phyloP scores from a whole-genome alignment of 2,888 invertebrate genomes.

The Octodonta nipae region DNA sequence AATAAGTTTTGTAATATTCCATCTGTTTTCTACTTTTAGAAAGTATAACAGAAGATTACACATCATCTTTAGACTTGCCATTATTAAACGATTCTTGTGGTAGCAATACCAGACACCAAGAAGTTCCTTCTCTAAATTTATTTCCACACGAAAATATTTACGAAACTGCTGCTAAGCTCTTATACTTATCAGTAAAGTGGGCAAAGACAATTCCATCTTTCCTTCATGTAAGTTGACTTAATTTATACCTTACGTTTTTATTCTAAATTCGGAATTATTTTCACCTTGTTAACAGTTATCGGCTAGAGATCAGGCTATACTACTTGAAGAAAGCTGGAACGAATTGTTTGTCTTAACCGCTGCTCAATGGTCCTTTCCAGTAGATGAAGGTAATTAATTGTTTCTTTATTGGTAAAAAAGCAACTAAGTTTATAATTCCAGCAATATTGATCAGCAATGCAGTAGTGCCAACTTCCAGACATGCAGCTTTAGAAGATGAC shows the following conservation, averaged over 20 bases:
- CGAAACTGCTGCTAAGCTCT: slow-evolving; percentile 60
- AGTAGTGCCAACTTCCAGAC: slow-evolving; percentile 40
- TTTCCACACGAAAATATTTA: slow-evolving; percentile 47
- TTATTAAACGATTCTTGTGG: slow-evolving; percentile 20
- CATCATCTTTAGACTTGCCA: no score
- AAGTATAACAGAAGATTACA: no score
- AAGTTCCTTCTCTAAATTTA: slow-evolving; percentile 37
- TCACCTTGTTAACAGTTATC: no score
- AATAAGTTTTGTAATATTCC: no score
- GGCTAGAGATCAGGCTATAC: slow-evolving; percentile 55
- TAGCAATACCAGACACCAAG: slow-evolving; percentile 20
- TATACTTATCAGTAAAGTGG: slow-evolving; percentile 71
- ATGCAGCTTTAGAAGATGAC: slow-evolving; percentile 41
- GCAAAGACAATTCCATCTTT: slow-evolving; percentile 64
- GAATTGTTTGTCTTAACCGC: slow-evolving; percentile 72
- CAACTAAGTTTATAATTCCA: slow-evolving; percentile 13
- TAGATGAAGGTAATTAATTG: slow-evolving; percentile 50
- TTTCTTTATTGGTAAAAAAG: background rate
- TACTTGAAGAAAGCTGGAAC: slow-evolving; percentile 70
- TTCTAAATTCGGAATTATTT: no score
- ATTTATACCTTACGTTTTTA: no score
- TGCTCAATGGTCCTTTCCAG: slow-evolving; percentile 63
- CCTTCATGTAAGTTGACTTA: slow-evolving; percentile 50
- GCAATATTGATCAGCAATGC: slow-evolving; percentile 31
- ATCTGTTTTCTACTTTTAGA: no score